Conservation (phyloP, 2,888 invertebrate species). For the Cantharis nigra region DNA sequence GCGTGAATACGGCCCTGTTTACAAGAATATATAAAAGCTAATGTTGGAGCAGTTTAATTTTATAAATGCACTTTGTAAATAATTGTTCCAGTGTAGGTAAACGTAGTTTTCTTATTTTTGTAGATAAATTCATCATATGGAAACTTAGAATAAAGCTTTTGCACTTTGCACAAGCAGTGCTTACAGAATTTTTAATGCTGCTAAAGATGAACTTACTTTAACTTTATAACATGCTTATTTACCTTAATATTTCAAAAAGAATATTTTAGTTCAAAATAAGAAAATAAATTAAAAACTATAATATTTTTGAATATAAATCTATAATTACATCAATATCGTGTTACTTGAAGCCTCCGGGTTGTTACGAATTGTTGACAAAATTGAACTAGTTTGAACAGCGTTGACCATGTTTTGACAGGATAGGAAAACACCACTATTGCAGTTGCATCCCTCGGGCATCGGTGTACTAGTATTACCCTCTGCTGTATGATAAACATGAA, state of each 20-base stretch:
- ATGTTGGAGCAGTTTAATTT: neutral
- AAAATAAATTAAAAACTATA: neutral
- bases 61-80: neutral
- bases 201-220: neutral
- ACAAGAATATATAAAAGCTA: too few species aligned
- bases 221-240: neutral
- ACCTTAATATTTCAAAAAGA: neutral
- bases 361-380: neutral
- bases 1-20: too few species aligned
- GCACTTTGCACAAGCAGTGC: neutral
- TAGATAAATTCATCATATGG: neutral
- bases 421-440: slow-evolving; percentile 6
- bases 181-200: neutral
- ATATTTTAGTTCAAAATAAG: neutral
- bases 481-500: slow-evolving; percentile 9
- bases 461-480: slow-evolving; percentile 4
- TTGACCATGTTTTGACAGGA: slow-evolving; percentile 6
- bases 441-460: slow-evolving; percentile 16
- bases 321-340: neutral
- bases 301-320: neutral
- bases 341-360: neutral
- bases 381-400: neutral
- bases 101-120: neutral
- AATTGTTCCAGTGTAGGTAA: neutral
- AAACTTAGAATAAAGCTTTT: neutral